Evolutionary conservation across 2,888 invertebrate species (phyloP).

Genomic region (Erebia aethiops): DNA sequence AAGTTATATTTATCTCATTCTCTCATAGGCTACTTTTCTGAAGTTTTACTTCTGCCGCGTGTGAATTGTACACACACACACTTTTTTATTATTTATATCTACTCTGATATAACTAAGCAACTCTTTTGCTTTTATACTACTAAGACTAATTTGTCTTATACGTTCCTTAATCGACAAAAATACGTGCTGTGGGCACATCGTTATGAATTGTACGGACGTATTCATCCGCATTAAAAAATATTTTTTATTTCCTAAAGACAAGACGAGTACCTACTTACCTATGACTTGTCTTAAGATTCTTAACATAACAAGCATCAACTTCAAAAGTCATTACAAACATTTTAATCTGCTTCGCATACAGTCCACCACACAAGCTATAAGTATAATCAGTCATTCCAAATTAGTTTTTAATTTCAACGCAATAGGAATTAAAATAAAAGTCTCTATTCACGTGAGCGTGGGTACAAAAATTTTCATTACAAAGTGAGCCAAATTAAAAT

Average conservation of each 20-base stretch:
- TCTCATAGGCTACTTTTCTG: too few species aligned
- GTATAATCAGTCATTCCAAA: neutral
- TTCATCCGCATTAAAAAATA: too few species aligned
- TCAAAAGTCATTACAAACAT: constrained; percentile 24
- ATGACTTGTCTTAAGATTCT: constrained; percentile 8
- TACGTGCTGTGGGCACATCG: too few species aligned
- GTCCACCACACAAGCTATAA: neutral
- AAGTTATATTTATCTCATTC: too few species aligned
- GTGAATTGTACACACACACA: too few species aligned
- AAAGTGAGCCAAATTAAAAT: constrained; percentile 62
- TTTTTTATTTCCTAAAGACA: neutral
- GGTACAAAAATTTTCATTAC: constrained; percentile 45
- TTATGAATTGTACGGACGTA: too few species aligned
- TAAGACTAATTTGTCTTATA: too few species aligned
- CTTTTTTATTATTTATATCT: too few species aligned
- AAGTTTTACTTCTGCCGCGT: too few species aligned
- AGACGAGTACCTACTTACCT: neutral
- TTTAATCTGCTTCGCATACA: constrained; percentile 23
- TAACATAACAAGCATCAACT: constrained; percentile 22
- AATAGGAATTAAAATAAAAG: constrained; percentile 24
- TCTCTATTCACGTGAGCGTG: constrained; percentile 14
- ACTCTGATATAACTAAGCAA: too few species aligned
- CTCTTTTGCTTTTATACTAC: too few species aligned
- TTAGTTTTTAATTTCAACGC: neutral
- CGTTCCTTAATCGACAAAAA: too few species aligned